Base-by-base conservation (phyloP, 1,140 invertebrate species). In the Drosophila tropicalis region DNA sequence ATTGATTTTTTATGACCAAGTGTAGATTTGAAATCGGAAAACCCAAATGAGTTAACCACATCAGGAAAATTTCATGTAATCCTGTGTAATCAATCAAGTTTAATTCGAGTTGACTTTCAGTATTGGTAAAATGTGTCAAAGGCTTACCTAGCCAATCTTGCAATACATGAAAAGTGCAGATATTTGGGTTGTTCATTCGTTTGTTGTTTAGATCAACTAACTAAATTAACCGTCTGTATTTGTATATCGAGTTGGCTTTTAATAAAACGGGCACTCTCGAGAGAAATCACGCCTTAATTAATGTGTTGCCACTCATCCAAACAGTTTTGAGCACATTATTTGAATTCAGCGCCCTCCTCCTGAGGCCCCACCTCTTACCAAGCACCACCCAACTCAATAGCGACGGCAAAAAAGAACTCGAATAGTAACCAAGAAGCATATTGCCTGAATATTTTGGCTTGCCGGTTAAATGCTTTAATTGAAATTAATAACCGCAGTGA, bases 381-480 rank as follows among this genome's bases (percentile, higher is more conserved):
- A 82, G 76, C 79, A 65, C 39, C 39, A 19, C 60, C 44, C 44
- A 15, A 47, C 44, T 47, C 44, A 17, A 29, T 5, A 47, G 10
- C 6, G 17, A 29, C 29, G 15, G 44, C 3, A 64, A 61, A 62
- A 66, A 63, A 73, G n/a, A 61, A 76, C 7, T 12, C 34, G 34
- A 67, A 73, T 17, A 19, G 70, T 36, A 62, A 39, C 19, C 58
- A 34, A 5, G 60, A 36, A 36, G 55, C 71, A 76, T 79, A 79
- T 76, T 72, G 81, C 80, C 10, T 60, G 69, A 79, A 78, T 77
- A 79, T 81, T 79, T 64, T 78, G 67, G 78, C 70, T 76, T 77
- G 72, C 78, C 76, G 79, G 87, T 90, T 90, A 90, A 90, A 91
- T 89, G 81, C 81, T 90, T 90, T 90, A 90, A 90, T 90, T 90